Conservation (phyloP, 2,797 vertebrate species). For the Macropus fuliginosus region DNA sequence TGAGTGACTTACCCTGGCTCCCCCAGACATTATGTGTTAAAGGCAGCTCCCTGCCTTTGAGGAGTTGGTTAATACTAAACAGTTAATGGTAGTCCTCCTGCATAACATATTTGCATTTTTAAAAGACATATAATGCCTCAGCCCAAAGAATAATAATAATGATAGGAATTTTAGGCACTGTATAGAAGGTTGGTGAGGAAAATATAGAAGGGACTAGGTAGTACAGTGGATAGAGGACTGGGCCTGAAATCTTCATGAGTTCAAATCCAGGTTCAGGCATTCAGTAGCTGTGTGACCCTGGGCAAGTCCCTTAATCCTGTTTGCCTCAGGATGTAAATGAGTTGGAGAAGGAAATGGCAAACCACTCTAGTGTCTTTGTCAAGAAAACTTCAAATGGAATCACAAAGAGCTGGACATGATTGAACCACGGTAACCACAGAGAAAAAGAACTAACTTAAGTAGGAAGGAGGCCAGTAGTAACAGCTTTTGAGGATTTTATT, state of each 20-base stretch:
- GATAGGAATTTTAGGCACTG: background rate
- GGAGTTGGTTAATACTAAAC: background rate
- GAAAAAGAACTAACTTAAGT: background rate
- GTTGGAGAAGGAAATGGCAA: background rate
- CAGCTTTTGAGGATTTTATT: background rate
- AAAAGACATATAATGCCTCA: background rate
- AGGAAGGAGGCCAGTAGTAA: background rate
- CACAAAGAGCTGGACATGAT: background rate
- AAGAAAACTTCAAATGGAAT: background rate
- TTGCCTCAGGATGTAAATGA: background rate
- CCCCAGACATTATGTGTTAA: background rate
- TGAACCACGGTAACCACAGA: background rate
- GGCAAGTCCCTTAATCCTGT: background rate
- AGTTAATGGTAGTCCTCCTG: background rate
- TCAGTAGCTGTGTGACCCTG: background rate
- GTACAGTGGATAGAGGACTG: background rate
- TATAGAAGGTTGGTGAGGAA: background rate
- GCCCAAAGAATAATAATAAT: background rate
- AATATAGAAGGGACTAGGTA: background rate
- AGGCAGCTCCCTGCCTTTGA: background rate
- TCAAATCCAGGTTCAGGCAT: background rate
- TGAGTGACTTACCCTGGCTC: background rate
- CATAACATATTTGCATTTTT: background rate
- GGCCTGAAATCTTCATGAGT: background rate
- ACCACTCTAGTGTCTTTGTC: background rate